phyloP scores from a whole-genome alignment of 2,888 invertebrate genomes.

The Adela reaumurella region DNA sequence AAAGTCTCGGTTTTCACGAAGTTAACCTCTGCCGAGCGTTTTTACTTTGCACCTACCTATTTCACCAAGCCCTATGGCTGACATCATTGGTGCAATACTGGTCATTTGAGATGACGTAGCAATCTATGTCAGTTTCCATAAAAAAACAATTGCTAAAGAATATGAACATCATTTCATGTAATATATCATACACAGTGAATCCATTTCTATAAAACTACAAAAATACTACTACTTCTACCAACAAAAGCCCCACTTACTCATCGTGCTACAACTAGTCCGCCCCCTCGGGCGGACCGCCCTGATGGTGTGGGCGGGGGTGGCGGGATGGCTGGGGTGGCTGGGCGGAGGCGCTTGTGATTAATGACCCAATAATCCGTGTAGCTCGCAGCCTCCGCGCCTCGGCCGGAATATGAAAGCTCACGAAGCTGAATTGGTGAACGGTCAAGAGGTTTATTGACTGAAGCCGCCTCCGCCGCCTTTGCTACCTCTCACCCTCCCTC shows the following conservation, averaged over 20 bases:
- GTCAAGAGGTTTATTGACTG: conserved; percentile 55
- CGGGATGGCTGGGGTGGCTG: conserved; percentile 14
- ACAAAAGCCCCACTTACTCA: no score
- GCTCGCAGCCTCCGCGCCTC: conserved; percentile 25
- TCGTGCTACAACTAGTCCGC: no score
- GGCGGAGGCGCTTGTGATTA: conserved; percentile 38
- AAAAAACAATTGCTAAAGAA: no score
- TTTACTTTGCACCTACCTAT: no score
- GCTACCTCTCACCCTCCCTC: neutral
- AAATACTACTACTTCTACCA: neutral
- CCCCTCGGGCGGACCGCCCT: conserved; percentile 7
- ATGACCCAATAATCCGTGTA: conserved; percentile 50
- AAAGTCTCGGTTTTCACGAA: no score
- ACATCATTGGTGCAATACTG: no score
- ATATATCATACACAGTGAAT: no score
- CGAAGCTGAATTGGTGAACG: conserved; percentile 51
- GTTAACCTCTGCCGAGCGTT: no score
- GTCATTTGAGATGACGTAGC: no score
- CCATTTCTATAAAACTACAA: neutral
- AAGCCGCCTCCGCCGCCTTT: conserved; percentile 17
- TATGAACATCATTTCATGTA: conserved; percentile 2
- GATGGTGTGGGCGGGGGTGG: conserved; percentile 14
- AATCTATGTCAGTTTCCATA: no score
- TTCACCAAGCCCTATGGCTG: no score
- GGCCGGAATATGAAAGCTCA: conserved; percentile 28